phyloP scores from a whole-genome alignment of 2,113 vertebrate species.

The Poecile atricapillus region DNA sequence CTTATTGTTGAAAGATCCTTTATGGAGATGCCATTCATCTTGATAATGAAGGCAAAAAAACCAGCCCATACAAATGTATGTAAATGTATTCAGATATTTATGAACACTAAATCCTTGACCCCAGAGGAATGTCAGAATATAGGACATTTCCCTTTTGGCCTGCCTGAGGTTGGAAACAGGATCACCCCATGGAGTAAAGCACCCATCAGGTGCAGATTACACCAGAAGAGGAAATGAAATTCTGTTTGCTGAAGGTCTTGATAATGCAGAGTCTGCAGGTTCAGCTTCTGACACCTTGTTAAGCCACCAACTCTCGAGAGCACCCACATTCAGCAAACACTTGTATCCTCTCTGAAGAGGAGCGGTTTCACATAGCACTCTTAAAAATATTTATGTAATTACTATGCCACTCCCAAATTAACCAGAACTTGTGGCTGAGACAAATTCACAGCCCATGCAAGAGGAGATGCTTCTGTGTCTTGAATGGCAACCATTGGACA shows the following conservation, averaged over 20 bases:
- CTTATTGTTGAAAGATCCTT: neutral
- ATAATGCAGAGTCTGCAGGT: neutral
- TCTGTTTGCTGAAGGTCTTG: neutral
- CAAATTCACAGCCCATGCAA: neutral
- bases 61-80: neutral
- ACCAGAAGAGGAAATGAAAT: neutral
- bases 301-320: fast-evolving
- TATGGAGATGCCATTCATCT: neutral
- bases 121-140: neutral
- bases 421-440: neutral
- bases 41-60: neutral
- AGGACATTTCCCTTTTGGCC: neutral
- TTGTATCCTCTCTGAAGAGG: neutral
- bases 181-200: neutral
- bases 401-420: neutral
- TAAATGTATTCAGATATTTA: neutral
- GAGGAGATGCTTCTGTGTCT: neutral
- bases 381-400: neutral
- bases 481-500: neutral
- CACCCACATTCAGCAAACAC: neutral
- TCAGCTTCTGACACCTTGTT: neutral
- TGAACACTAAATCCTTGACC: neutral
- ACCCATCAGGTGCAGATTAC: neutral
- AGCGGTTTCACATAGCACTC: neutral
- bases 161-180: neutral